These are phyloP conservation scores for Carabus problematicus DNA, from an alignment of 2,888 invertebrate species.

Conservation along the genomic window DNA sequence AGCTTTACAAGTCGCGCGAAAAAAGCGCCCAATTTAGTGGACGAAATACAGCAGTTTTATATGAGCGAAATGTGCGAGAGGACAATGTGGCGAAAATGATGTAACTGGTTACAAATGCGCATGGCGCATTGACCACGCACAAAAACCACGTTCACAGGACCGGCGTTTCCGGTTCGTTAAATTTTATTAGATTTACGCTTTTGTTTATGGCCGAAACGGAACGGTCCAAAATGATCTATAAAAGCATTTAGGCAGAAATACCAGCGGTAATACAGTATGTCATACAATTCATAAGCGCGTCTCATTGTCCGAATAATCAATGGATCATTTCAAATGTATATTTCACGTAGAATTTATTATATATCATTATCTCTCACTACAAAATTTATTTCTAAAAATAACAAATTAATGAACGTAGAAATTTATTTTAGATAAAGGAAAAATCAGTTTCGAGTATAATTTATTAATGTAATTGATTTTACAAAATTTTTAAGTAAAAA, in stretches of 20 bases:
- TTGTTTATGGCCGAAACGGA: not conserved
- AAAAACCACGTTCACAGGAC: not conserved
- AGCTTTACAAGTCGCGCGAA: not conserved
- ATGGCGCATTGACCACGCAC: not conserved
- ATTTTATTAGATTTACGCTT: not conserved
- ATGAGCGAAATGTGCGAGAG: not conserved
- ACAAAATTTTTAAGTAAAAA: too few species aligned
- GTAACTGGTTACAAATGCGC: not conserved
- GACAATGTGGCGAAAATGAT: not conserved
- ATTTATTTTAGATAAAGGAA: not conserved
- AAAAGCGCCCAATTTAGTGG: not conserved
- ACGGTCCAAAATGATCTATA: too few species aligned
- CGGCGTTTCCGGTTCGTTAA: conserved; percentile 1
- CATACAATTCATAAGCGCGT: too few species aligned
- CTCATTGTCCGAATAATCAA: too few species aligned
- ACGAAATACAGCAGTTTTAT: conserved; percentile 1
- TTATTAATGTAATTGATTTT: not conserved
- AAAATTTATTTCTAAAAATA: too few species aligned
- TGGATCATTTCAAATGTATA: not conserved
- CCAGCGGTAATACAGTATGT: too few species aligned
- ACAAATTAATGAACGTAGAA: too few species aligned
- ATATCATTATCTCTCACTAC: not conserved
- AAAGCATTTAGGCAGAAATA: too few species aligned
- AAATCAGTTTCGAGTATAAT: not conserved
- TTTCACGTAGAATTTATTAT: too few species aligned